Percentiles rank a stretch among this genome's conserved stretches.
Evolutionary conservation across 2,797 vertebrate species (phyloP).

Genomic region (Heterohyrax brucei): DNA sequence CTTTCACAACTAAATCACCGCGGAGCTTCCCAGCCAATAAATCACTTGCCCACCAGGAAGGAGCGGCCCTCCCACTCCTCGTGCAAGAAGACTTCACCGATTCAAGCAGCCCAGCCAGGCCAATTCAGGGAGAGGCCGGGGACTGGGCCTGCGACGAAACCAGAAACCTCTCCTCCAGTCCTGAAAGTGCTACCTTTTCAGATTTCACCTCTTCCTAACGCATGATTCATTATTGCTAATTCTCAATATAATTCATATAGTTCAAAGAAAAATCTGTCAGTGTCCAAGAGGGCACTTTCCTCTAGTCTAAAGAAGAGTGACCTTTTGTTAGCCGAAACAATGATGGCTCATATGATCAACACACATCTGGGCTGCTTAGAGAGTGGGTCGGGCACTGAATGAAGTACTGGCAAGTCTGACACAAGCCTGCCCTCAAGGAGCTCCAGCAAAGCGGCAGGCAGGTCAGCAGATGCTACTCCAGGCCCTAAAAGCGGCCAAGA

Average conservation of each 20-base stretch:
- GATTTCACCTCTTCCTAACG: constrained; percentile 60
- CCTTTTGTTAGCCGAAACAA: neutral
- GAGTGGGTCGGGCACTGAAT: neutral
- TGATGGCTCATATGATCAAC: neutral
- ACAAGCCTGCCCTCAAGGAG: constrained; percentile 49
- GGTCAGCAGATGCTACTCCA: neutral
- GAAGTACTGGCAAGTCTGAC: neutral
- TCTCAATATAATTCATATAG: constrained; percentile 64
- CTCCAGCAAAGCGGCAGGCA: neutral
- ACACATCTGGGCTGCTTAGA: neutral
- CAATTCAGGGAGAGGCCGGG: constrained; percentile 14
- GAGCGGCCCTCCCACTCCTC: constrained; percentile 69
- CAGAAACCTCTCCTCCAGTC: constrained; percentile 48
- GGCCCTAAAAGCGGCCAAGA: constrained; percentile 31
- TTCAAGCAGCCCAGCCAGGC: neutral
- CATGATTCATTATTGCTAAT: constrained; percentile 79
- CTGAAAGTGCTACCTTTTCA: constrained; percentile 55
- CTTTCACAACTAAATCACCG: constrained; percentile 74
- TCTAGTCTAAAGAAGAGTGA: constrained; percentile 6
- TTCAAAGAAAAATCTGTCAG: constrained; percentile 60
- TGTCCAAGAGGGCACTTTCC: neutral
- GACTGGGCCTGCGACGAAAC: constrained; percentile 35
- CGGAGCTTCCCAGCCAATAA: constrained; percentile 78
- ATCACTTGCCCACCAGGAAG: constrained; percentile 78
- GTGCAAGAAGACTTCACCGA: constrained; percentile 15